A percentile compares a stretch with the other conserved stretches of the same genome.
phyloP scores from a whole-genome alignment of 2,113 vertebrate species.

The Cynocephalus volans region DNA sequence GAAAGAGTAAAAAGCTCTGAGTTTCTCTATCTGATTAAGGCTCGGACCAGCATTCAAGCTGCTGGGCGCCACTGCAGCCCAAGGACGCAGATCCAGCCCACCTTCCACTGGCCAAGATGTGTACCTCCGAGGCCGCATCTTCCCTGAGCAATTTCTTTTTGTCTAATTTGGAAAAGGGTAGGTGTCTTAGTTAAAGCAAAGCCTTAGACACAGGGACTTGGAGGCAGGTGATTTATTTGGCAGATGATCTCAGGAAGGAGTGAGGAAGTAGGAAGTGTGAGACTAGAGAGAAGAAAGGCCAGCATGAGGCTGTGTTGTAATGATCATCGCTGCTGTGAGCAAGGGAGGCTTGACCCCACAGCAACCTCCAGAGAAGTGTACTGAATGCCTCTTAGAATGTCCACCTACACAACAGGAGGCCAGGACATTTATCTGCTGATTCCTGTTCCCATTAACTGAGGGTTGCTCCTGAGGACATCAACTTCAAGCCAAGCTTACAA shows the following conservation, averaged over 20 bases:
- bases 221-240: background rate
- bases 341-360: background rate
- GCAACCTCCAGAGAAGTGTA: background rate
- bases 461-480: background rate
- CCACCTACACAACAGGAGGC: background rate
- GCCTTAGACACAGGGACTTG: background rate
- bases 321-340: background rate
- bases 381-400: background rate
- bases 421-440: accelerated
- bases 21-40: background rate
- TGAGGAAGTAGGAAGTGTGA: background rate
- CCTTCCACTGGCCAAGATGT: background rate
- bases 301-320: background rate
- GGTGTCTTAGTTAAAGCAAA: background rate
- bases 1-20: background rate
- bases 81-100: background rate
- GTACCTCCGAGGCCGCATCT: too few relatives aligned
- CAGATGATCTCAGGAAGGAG: background rate
- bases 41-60: background rate
- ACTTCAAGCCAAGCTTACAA: background rate
- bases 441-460: background rate
- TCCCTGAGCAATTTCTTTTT: background rate
- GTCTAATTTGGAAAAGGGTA: background rate
- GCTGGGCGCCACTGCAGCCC: too few relatives aligned
- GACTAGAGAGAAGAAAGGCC: background rate